Base-by-base conservation (phyloP, 2,113 vertebrate species). In the Oophaga pumilio region DNA sequence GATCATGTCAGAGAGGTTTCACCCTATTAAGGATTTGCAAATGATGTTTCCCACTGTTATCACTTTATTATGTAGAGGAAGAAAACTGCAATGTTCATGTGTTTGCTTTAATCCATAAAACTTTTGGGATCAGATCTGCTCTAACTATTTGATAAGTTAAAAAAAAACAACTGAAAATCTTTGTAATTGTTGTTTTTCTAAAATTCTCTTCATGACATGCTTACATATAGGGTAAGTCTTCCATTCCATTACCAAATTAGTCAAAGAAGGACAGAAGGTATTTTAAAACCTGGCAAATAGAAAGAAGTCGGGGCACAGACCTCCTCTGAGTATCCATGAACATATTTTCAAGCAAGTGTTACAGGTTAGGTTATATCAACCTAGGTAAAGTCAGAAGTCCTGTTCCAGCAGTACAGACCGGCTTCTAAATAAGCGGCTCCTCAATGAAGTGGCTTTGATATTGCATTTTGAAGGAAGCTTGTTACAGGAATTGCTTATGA, bases 401-500 rank as follows among this genome's bases (percentile, higher is more conserved):
- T 43, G 33, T 43, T 43, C 33, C 33, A 43, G 69, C 64, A 20
- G n/a, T 64, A 11, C 56, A 57, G 26, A 57, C 24, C 26, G 59
- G 71, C 18, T 76, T 49, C 9, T 26, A 78, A 78, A 77, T 78
- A n/a, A 78, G 52, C n/a, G 66, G 24, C 76, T 64, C 1, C 76
- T 64, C 1, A 33, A 59, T 57, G 60, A 52, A 79, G 28, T 78
- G 18, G 28, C 71, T 86, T 78, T 78, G 43, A 86, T 86, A 77
- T 78, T 50, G n/a, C 56, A 86, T 86, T 78, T 28, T 86, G 33
- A 76, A 68, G 64, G 43, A 66, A 26, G 74, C 50, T 12, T 83
- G 71, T 66, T 53, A 83, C 17, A 74, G 18, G 7, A 68, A 82
- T 28, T 82, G 6, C 57, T 73, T 52, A 24, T 60, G 93, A 92